Percentiles rank a stretch among this genome's conserved stretches.
phyloP scores from a whole-genome alignment of 2,888 invertebrate species.

The Fragum sueziense region DNA sequence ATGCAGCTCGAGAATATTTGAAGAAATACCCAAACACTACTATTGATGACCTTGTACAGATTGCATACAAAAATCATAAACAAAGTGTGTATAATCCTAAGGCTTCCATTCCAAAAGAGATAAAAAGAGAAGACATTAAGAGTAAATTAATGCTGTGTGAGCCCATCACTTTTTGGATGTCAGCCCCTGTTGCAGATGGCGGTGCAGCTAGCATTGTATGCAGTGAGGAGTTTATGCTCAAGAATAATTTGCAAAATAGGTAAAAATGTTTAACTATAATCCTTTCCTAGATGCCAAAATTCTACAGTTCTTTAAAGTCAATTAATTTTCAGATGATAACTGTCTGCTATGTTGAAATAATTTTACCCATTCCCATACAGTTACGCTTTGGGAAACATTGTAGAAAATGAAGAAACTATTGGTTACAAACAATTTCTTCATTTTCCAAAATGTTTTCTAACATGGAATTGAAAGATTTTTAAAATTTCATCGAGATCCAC shows the following conservation, averaged over 20 bases:
- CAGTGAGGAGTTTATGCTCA: conserved; percentile 93
- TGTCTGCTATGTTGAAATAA: background rate
- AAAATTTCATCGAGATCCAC: too few relatives aligned
- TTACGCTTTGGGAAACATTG: too few relatives aligned
- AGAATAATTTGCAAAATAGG: conserved; percentile 89
- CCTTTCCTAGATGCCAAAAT: background rate
- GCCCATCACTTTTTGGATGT: conserved; percentile 78
- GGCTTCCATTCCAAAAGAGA: conserved; percentile 71
- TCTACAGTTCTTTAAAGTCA: background rate
- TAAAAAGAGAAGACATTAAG: conserved; percentile 63
- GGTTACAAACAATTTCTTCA: too few relatives aligned
- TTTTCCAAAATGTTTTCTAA: too few relatives aligned
- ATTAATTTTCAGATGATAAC: background rate
- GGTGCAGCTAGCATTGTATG: conserved; percentile 96
- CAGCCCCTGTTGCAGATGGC: conserved; percentile 95
- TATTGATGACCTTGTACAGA: conserved; percentile 70
- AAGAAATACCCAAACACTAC: conserved; percentile 69
- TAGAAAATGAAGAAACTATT: too few relatives aligned
- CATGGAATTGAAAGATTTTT: too few relatives aligned
- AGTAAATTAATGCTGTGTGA: conserved; percentile 71
- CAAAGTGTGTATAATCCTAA: conserved; percentile 76
- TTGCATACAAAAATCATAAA: conserved; percentile 76
- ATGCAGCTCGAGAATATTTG: conserved; percentile 78
- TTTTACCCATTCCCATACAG: too few relatives aligned
- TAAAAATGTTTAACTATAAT: too few relatives aligned